Evolutionary conservation across 2,888 invertebrate species (phyloP).

Genomic region (Lysandra bellargus): DNA sequence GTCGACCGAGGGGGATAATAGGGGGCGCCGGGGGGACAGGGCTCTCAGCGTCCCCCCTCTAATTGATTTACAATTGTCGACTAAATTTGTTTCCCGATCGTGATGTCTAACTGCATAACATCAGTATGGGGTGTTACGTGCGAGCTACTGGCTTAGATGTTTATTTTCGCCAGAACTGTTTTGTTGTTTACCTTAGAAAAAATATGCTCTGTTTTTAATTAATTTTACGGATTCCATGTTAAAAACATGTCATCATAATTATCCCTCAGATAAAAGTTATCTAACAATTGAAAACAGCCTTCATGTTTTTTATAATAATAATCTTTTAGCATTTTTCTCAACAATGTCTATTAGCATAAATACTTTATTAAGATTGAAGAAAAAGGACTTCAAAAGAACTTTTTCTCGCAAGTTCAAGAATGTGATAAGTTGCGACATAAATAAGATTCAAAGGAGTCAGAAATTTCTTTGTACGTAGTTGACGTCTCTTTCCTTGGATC

Average conservation of each 20-base stretch:
- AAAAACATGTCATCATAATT: too few species aligned
- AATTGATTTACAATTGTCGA: slow-evolving; percentile 81
- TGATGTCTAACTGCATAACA: slow-evolving; percentile 67
- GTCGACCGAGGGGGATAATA: slow-evolving; percentile 55
- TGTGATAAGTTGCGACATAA: not conserved
- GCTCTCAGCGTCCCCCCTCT: slow-evolving; percentile 73
- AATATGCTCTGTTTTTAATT: too few species aligned
- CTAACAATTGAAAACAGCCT: too few species aligned
- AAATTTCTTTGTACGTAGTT: slow-evolving; percentile 27
- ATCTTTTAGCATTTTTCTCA: not conserved
- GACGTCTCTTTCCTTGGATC: slow-evolving; percentile 1
- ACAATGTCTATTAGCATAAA: not conserved
- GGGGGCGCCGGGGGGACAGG: slow-evolving; percentile 69
- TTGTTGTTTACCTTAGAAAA: too few species aligned
- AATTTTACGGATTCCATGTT: too few species aligned
- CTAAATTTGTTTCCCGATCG: slow-evolving; percentile 79
- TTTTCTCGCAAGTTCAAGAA: not conserved
- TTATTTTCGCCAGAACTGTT: too few species aligned
- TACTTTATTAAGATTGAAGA: not conserved
- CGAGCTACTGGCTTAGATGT: not conserved
- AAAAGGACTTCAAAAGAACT: not conserved
- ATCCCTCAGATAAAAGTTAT: too few species aligned
- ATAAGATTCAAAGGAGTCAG: slow-evolving; percentile 9
- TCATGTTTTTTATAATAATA: not conserved
- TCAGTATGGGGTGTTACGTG: slow-evolving; percentile 32